These are phyloP conservation scores for Pantherophis alleghaniensis DNA, from an alignment of 2,797 vertebrate genomes.

Conservation along the genomic window DNA sequence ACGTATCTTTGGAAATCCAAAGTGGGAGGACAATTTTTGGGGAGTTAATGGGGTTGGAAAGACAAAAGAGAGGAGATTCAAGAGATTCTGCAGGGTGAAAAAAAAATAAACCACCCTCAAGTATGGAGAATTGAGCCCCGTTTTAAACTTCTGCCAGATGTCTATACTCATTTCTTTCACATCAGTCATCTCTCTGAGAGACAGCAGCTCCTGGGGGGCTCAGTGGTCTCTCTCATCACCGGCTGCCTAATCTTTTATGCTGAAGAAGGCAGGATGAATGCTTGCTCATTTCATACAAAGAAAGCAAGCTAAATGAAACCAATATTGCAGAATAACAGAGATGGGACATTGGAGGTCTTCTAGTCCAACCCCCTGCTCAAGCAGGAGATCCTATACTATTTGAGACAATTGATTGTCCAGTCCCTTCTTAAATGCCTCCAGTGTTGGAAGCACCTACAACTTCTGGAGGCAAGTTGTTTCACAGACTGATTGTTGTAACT, in stretches of 20 bases:
- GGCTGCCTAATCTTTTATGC: neutral
- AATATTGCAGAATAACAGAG: neutral
- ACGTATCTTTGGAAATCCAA: neutral
- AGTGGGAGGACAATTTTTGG: neutral
- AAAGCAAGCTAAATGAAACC: neutral
- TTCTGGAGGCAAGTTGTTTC: no score
- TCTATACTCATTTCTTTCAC: neutral
- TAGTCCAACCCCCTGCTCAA: no score
- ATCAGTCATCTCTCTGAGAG: neutral
- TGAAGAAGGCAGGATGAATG: neutral
- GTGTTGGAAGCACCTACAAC: no score
- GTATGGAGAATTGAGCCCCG: neutral
- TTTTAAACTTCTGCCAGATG: neutral
- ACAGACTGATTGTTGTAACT: no score
- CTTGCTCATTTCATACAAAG: neutral
- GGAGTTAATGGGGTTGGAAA: neutral
- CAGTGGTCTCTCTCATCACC: neutral
- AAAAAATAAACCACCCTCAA: no score
- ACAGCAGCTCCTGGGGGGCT: neutral
- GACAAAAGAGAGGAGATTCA: neutral
- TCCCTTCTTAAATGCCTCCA: no score
- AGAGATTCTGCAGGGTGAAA: neutral
- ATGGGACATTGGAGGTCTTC: no score
- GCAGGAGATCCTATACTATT: no score
- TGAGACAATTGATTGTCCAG: no score